Base-by-base conservation (phyloP, 1,140 invertebrate genomes). In the Leptinotarsa defecta region DNA sequence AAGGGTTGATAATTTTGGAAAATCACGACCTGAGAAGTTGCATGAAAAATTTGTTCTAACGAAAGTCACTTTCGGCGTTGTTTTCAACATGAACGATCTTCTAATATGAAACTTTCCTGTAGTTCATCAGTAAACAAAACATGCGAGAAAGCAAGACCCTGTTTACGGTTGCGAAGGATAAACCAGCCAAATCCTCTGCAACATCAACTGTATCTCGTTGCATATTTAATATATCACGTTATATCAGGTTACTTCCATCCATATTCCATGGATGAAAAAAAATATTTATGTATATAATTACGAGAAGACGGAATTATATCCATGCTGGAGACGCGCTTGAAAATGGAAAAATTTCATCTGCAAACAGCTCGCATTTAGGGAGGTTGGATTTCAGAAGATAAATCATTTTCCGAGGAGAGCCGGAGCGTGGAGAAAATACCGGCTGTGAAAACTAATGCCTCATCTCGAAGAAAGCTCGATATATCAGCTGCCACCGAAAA, bases 251-350 rank as follows among this genome's bases (percentile, higher is more conserved):
- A 24, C 22, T n/a, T 20, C 64, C 22, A 43, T 57, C 13, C 64
- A 15, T 22, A 34, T 67, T 67, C n/a, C 64, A 15, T 22, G 22
- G 15, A 22, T 5, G n/a, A 43, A 68, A 68, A 43, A 48, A 68
- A 68, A 68, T 68, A 68, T 68, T 68, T 68, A 68, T 68, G 67
- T 68, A 68, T 68, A 68, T 68, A 68, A 68, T 68, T 68, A 68
- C 43, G 67, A 15, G 43, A 68, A 68, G 27, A 68, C 34, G 34
- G 43, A 68, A 68, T 68, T 68, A 48, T 34, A 68, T 68, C 22
- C 24, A 24, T 20, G 27, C 24, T 13, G 13, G 67, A 11, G 43
- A 34, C 67, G 43, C 4, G 67, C n/a, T 19, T 19, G 43, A 49
- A 68, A 68, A 34, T 68, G 34, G 34, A 68, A 68, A 68, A 68